Percentiles rank a stretch among this genome's conserved stretches.
phyloP scores from a whole-genome alignment of 2,888 invertebrate species.

The Chaetogeoica ovagalla region DNA sequence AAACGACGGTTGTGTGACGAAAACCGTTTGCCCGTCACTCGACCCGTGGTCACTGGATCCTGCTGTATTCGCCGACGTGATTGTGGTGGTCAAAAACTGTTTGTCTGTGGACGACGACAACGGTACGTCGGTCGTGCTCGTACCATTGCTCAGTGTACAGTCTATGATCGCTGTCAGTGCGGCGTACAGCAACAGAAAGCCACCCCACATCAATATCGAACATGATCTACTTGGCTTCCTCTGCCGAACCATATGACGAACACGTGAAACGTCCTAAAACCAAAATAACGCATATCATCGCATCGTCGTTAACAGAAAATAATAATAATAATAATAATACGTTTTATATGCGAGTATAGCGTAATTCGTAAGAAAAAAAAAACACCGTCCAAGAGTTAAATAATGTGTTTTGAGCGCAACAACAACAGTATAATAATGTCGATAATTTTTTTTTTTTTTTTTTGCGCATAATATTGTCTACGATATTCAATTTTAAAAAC shows the following conservation, averaged over 20 bases:
- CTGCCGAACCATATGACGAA: constrained; percentile 44
- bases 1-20: neutral
- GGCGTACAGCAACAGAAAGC: constrained; percentile 39
- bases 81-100: neutral
- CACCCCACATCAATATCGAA: constrained; percentile 47
- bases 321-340: too few species aligned
- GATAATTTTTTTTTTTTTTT: too few species aligned
- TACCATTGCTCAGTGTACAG: constrained; percentile 17
- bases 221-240: constrained; percentile 43
- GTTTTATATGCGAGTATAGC: too few species aligned
- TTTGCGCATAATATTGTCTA: too few species aligned
- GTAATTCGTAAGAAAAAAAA: too few species aligned
- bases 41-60: neutral
- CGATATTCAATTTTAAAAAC: too few species aligned
- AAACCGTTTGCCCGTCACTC: neutral
- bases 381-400: too few species aligned
- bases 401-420: too few species aligned
- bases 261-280: constrained; percentile 1
- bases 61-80: neutral
- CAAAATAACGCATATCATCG: too few species aligned
- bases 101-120: constrained; percentile 13
- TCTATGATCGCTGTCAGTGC: constrained; percentile 44
- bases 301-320: too few species aligned
- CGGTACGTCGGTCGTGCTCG: neutral
- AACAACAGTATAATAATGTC: too few species aligned